phyloP scores from a whole-genome alignment of 2,888 invertebrate genomes.

The Chloroclysta siterata region DNA sequence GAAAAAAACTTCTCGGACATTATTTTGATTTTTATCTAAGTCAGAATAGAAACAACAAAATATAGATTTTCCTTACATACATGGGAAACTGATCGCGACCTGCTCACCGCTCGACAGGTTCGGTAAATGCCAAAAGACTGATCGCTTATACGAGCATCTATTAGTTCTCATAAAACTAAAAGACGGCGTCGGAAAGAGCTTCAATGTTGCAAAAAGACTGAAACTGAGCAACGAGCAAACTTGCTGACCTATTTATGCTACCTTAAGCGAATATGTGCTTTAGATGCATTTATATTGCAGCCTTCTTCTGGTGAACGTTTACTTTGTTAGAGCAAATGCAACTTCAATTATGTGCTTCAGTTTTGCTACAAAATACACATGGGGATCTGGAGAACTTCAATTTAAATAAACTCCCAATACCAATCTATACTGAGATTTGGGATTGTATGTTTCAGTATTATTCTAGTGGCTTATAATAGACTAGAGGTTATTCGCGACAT shows the following conservation, averaged over 20 bases:
- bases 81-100: too few relatives aligned
- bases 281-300: slow-evolving; percentile 9
- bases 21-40: too few relatives aligned
- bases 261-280: slow-evolving; percentile 1
- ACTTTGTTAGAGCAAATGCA: slow-evolving; percentile 1
- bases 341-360: slow-evolving; percentile 1
- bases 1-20: background rate
- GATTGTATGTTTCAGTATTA: background rate
- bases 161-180: background rate
- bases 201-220: background rate
- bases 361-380: background rate
- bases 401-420: slow-evolving; percentile 1
- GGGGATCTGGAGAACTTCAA: slow-evolving; percentile 5
- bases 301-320: background rate
- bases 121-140: background rate
- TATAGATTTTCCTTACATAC: too few relatives aligned
- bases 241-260: slow-evolving; percentile 20
- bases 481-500: background rate
- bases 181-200: background rate
- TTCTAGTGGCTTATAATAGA: too few relatives aligned
- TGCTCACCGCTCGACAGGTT: background rate
- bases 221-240: slow-evolving; percentile 9
- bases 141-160: background rate
- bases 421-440: slow-evolving; percentile 1
- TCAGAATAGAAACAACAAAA: background rate